Conservation (phyloP, 2,113 vertebrate species). For the Spizaetus ornatus region DNA sequence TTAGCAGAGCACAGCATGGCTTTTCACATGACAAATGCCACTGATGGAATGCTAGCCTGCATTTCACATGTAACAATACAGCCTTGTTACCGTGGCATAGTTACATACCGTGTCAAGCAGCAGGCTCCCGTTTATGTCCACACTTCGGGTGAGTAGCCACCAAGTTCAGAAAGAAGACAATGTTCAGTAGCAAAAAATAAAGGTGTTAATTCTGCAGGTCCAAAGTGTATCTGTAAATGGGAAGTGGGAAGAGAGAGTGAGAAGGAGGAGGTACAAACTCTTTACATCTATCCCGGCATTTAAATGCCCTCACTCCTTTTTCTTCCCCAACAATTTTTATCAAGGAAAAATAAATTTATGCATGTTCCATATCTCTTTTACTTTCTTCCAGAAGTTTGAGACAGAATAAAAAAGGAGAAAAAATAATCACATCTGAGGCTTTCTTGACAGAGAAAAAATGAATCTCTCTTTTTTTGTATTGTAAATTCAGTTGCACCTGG, state of each 20-base stretch:
- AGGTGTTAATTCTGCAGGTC: not conserved
- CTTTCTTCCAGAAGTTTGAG: not conserved
- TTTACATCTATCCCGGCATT: not conserved
- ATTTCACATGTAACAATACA: not conserved
- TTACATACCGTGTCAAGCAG: not conserved
- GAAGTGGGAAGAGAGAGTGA: conserved; percentile 19
- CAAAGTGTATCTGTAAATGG: conserved; percentile 26
- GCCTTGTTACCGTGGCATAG: not conserved
- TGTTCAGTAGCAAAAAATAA: conserved; percentile 17
- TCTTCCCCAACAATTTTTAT: not conserved
- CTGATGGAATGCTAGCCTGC: not conserved
- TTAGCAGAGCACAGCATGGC: not conserved
- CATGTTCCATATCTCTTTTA: not conserved
- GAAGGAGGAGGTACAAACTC: not conserved
- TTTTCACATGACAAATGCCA: conserved; percentile 20
- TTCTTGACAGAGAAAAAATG: not conserved
- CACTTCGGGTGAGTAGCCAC: not conserved
- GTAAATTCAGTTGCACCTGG: not conserved
- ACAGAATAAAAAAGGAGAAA: not conserved
- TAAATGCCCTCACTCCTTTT: not conserved
- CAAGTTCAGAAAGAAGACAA: not conserved
- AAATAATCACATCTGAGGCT: not conserved
- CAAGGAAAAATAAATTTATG: not conserved
- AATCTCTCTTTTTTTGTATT: not conserved
- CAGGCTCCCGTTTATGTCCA: not conserved